phyloP scores from a whole-genome alignment of 2,113 vertebrate genomes.

The Spheniscus mendiculus region DNA sequence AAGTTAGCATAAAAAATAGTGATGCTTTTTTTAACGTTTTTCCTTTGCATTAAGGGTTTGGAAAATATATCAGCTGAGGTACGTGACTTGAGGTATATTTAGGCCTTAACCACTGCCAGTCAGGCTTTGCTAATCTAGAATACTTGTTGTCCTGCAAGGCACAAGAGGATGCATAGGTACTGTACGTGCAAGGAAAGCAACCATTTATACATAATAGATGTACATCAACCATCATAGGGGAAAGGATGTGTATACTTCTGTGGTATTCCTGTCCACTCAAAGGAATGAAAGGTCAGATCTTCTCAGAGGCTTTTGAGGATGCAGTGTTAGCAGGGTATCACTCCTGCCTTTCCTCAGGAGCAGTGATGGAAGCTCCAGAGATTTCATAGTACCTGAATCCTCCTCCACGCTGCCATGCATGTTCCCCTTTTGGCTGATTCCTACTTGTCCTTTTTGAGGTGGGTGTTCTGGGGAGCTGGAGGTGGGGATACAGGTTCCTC shows the following conservation, averaged over 20 bases:
- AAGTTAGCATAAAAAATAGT: neutral
- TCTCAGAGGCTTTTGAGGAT: neutral
- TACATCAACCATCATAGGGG: neutral
- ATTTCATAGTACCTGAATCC: neutral
- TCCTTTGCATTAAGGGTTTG: neutral
- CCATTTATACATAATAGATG: neutral
- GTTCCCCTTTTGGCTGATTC: neutral
- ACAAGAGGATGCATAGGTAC: neutral
- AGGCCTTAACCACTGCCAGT: neutral
- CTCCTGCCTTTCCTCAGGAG: neutral
- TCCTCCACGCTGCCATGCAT: neutral
- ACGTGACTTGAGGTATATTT: neutral
- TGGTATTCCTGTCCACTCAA: neutral
- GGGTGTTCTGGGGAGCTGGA: neutral
- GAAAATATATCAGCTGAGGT: neutral
- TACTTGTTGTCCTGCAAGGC: neutral
- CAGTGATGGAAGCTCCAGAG: neutral
- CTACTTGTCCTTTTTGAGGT: neutral
- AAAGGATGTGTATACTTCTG: neutral
- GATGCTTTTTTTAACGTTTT: neutral
- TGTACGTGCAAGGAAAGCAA: neutral
- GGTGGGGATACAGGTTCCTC: neutral
- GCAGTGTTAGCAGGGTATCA: neutral
- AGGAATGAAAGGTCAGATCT: neutral
- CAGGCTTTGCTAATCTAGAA: neutral